Percentiles rank a stretch among this genome's conserved stretches.
Conservation (phyloP, 2,797 vertebrate genomes). For the Forpus xanthops region DNA sequence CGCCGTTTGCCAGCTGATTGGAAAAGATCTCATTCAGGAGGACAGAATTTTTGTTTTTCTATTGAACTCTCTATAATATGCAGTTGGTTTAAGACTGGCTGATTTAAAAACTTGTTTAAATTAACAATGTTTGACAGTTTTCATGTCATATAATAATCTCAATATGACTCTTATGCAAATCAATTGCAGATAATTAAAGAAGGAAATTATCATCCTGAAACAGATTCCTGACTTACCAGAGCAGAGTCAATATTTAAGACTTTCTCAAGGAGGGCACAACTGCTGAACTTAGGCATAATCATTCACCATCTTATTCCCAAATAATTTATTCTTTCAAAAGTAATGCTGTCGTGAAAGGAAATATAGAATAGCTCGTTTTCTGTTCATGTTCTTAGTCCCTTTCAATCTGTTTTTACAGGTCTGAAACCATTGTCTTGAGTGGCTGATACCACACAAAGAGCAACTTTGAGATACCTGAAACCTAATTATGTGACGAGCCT, state of each 20-base stretch:
- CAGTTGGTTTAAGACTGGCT: background rate
- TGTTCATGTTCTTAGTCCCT: background rate
- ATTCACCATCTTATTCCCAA: background rate
- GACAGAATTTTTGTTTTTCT: background rate
- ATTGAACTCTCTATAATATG: background rate
- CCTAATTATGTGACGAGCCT: background rate
- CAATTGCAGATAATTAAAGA: background rate
- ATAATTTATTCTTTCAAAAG: background rate
- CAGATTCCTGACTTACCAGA: background rate
- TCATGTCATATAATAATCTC: background rate
- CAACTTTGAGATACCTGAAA: background rate
- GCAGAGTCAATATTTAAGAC: background rate
- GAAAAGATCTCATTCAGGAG: background rate
- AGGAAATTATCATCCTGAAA: background rate
- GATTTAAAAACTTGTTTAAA: background rate
- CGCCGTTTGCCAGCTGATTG: background rate
- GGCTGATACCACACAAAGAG: background rate
- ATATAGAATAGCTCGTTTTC: background rate
- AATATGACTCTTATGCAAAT: background rate
- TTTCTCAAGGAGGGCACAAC: background rate
- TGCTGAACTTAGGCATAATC: background rate
- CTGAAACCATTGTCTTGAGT: background rate
- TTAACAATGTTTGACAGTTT: slow-evolving; percentile 14
- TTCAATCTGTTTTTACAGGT: background rate
- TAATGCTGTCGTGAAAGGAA: background rate